Evolutionary conservation across 2,113 vertebrate genomes (phyloP), one percentile per base, ranked within the genome.

Genomic region (Myrmecophaga tridactyla): DNA sequence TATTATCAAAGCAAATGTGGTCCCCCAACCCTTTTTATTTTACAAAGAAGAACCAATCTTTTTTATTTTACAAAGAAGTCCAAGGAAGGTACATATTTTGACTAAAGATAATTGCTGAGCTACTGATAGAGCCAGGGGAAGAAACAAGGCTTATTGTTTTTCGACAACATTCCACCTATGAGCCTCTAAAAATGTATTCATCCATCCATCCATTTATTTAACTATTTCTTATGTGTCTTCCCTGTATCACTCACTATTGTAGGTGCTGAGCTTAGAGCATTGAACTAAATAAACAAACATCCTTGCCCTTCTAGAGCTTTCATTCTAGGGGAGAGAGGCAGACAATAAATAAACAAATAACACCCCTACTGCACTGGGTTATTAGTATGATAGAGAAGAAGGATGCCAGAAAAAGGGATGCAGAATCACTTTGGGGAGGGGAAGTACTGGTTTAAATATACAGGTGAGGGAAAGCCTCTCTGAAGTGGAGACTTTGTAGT

Each of bases 1-100:
- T 36, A 73, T 75, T 89, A 92, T 82, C 73, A 93, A 92, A 83
- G 84, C 53, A 76, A 92, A 25, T 13, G 63, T 69, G 23, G 73
- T 56, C 43, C 62, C 72, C 29, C 82, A 48, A 91, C 73, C 86
- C 58, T 84, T 86, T 92, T 92, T 70, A 60, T 39, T 91, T 73
- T 41, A 27, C 65, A 53, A 17, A 25, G 96, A 83, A 67, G 29
- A 67, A 53, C 15, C 10, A 0, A 86, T 7, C 12, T 48, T 84
- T 86, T 92, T 92, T 70, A 60, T 39, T 91, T 73, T 41, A 27
- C 65, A 53, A 77, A 65, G 10, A 86, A 60, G 6, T 15, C 10
- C 6, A 56, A 83, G 69, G 20, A 67, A 89, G 63, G 18, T 58
- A 43, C 36, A 72, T 27, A 85, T 91, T 73, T 94, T 81, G 13